Conservation (phyloP, 2,888 invertebrate species). For the Nomada flava region DNA sequence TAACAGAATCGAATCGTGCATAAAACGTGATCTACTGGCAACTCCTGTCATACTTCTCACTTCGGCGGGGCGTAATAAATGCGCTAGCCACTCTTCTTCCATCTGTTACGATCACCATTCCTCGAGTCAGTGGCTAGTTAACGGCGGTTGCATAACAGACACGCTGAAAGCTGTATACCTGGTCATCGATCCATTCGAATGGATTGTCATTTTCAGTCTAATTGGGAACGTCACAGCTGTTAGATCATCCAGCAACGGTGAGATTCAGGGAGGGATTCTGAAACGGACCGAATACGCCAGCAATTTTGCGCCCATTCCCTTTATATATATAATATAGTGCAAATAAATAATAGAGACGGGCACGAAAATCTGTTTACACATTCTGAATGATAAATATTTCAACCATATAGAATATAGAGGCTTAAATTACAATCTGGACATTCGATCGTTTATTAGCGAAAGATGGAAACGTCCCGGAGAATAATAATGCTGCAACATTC, state of each 20-base stretch:
- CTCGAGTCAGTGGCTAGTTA: constrained; percentile 31
- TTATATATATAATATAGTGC: background rate
- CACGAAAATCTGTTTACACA: no score
- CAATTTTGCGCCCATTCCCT: background rate
- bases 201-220: background rate
- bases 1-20: constrained; percentile 14
- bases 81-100: constrained; percentile 23
- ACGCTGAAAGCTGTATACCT: background rate
- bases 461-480: no score
- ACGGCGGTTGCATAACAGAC: constrained; percentile 17
- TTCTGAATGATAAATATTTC: no score
- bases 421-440: no score
- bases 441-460: no score
- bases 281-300: background rate
- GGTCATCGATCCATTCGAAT: constrained; percentile 15
- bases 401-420: no score
- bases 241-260: constrained; percentile 5
- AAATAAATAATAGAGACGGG: no score
- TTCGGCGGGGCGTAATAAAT: constrained; percentile 22
- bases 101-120: constrained; percentile 25
- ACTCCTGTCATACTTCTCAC: constrained; percentile 14
- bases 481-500: no score
- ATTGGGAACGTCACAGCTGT: background rate
- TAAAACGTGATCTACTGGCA: constrained; percentile 29
- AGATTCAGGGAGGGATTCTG: background rate